Conservation (phyloP, 2,888 invertebrate genomes). For the Pristionchus japonicus region DNA sequence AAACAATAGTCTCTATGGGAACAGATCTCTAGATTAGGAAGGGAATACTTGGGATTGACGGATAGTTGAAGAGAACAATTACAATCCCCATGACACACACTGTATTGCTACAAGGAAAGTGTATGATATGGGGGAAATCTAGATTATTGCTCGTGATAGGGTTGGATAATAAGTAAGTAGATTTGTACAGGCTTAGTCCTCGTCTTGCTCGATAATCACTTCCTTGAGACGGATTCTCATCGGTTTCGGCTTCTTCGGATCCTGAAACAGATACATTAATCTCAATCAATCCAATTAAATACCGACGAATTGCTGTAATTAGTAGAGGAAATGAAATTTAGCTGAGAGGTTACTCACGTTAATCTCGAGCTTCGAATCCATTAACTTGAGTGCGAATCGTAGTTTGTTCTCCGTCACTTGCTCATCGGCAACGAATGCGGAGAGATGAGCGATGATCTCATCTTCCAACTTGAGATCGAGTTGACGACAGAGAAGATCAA, state of each 20-base stretch:
- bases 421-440: slow-evolving; percentile 63
- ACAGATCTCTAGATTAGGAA: slow-evolving; percentile 6
- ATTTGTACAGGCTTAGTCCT: slow-evolving; percentile 48
- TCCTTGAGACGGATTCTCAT: slow-evolving; percentile 57
- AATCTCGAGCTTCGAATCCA: slow-evolving; percentile 62
- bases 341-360: slow-evolving; percentile 53
- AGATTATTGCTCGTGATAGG: too few relatives aligned
- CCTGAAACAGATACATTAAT: slow-evolving; percentile 48
- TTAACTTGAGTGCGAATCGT: slow-evolving; percentile 54
- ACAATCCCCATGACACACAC: not conserved
- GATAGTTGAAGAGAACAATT: not conserved
- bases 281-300: not conserved
- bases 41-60: not conserved
- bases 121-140: not conserved
- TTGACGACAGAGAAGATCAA: slow-evolving; percentile 38
- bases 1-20: not conserved
- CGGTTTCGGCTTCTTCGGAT: slow-evolving; percentile 62
- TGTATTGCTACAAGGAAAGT: not conserved
- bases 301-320: not conserved
- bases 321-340: not conserved
- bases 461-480: slow-evolving; percentile 58
- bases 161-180: too few relatives aligned
- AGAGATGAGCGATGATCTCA: slow-evolving; percentile 64
- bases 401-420: slow-evolving; percentile 57
- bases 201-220: slow-evolving; percentile 59